Conservation (phyloP, 2,113 vertebrate genomes). For the Amblyornis subalaris region DNA sequence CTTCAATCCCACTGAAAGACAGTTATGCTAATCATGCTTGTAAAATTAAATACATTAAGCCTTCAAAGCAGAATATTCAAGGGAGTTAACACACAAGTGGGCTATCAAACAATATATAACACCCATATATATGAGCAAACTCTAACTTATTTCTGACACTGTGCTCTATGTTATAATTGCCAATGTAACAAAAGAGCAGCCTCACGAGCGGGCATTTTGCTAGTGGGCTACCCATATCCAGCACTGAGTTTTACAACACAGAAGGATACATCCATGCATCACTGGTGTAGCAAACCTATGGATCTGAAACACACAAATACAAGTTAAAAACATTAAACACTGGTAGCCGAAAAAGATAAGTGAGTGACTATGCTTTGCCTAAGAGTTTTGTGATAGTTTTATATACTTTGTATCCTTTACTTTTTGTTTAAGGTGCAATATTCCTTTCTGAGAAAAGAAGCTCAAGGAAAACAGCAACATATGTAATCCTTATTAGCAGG, state of each 20-base stretch:
- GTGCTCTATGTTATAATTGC: background rate
- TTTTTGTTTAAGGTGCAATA: background rate
- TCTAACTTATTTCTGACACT: background rate
- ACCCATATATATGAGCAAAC: background rate
- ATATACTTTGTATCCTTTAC: background rate
- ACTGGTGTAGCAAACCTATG: constrained; percentile 91
- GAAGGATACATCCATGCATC: constrained; percentile 97
- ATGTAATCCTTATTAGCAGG: background rate
- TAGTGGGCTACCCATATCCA: background rate
- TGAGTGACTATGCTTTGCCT: background rate
- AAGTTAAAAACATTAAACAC: background rate
- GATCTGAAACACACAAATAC: constrained; percentile 73
- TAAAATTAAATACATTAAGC: background rate
- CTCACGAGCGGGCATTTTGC: background rate
- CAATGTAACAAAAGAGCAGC: background rate
- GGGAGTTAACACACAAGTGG: background rate
- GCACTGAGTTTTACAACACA: background rate
- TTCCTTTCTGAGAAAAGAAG: background rate
- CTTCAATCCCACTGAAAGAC: background rate
- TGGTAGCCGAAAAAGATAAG: background rate
- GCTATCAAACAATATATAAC: background rate
- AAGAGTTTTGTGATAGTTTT: background rate
- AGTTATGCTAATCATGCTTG: background rate
- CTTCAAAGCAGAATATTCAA: background rate
- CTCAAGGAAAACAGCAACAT: background rate